Base-by-base conservation (phyloP, 2,888 invertebrate genomes). In the Sepioteuthis lessoniana region DNA sequence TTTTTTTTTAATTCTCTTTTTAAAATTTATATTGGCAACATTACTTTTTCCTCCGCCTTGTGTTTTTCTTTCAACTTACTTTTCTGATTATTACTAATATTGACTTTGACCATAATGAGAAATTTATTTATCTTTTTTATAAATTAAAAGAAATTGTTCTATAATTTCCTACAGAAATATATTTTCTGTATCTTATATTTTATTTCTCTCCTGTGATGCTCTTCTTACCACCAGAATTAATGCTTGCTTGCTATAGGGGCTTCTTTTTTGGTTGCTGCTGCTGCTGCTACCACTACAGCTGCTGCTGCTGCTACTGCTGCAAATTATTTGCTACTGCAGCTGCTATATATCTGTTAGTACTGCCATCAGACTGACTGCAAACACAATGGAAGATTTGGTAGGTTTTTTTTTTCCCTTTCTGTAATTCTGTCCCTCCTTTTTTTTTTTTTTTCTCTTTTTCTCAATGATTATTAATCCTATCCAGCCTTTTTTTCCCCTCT, bases 301-400 rank as follows among this genome's bases (percentile, higher is more conserved):
- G n/a, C 76, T n/a, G 76, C 76, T 76, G 31, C 42, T 91, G 38
- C 42, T 46, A 4, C 38, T 31, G 10, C 31, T 35, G 47, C 50
- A 91, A 37, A 37, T 31, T 91, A 91, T 47, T 91, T 47, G 31
- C 38, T 46, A 37, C 31, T 47, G 47, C 42, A 91, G 47, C 28
- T 42, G 91, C 91, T 46, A 16, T 37, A 31, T 47, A 46, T 91
- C 42, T 46, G 37, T 31, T 91, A 31, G 91, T 42, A 46, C 35
- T 91, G 42, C 31, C 31, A 91, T 91, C 42, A 91, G 16, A 28
- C 46, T 37, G 31, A 47, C 91, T 91, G 38, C 38, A 46, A 31
- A 91, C 47, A 46, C 91, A 42, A 42, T 91, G 42, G 91, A 31
- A 76, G n/a, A 76, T 76, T 76, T 76, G 76, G 76, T 76, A 76